phyloP scores from a whole-genome alignment of 2,888 invertebrate species.

The Eucriotettix oculatus region DNA sequence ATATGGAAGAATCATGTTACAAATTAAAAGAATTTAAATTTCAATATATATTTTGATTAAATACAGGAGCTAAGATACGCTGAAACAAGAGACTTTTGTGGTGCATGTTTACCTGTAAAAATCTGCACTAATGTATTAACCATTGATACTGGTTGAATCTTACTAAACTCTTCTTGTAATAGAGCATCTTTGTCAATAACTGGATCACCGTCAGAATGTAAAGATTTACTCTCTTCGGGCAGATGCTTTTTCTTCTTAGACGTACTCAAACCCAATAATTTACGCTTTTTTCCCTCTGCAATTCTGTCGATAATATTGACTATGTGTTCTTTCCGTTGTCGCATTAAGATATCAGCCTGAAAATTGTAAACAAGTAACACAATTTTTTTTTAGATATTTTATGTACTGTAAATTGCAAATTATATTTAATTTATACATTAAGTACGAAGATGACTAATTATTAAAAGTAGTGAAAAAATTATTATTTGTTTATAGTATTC shows the following conservation, averaged over 20 bases:
- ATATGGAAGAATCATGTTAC: too few relatives aligned
- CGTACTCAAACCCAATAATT: constrained; percentile 30
- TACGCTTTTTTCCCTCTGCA: constrained; percentile 57
- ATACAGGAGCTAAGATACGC: too few relatives aligned
- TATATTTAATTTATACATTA: too few relatives aligned
- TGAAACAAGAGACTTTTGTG: too few relatives aligned
- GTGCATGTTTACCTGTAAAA: constrained; percentile 32
- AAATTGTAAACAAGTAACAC: constrained; percentile 13
- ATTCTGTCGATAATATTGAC: constrained; percentile 51
- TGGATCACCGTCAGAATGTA: constrained; percentile 19
- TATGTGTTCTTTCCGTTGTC: constrained; percentile 44
- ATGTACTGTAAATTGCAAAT: too few relatives aligned
- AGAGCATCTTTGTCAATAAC: constrained; percentile 38
- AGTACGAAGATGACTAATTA: too few relatives aligned
- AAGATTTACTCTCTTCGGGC: constrained; percentile 19
- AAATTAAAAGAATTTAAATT: too few relatives aligned
- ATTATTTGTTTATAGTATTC: too few relatives aligned
- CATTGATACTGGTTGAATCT: constrained; percentile 39
- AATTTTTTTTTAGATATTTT: too few relatives aligned
- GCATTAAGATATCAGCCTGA: constrained; percentile 32
- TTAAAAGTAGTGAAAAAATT: too few relatives aligned
- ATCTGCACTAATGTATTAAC: constrained; percentile 52
- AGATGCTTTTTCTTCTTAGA: constrained; percentile 20
- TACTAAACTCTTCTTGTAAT: constrained; percentile 52
- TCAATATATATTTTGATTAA: too few relatives aligned